These are phyloP conservation scores for Hyperopisus bebe DNA, from an alignment of 2,113 vertebrate genomes.

Conservation along the genomic window DNA sequence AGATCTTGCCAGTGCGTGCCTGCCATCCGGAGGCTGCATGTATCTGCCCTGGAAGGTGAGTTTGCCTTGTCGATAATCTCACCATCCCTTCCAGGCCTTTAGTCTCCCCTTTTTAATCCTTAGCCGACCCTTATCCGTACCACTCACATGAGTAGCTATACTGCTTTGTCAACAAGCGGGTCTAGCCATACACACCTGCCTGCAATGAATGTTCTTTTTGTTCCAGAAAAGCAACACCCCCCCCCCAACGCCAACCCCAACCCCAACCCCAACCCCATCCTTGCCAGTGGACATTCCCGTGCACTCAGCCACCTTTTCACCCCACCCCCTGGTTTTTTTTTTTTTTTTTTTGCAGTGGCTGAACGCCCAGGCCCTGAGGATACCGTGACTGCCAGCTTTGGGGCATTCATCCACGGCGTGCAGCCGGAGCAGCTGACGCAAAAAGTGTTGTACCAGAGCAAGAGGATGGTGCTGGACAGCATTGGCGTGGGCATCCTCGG, in stretches of 20 bases:
- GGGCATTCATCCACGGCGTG: constrained; percentile 65
- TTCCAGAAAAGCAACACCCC: neutral
- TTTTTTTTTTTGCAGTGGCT: constrained; percentile 44
- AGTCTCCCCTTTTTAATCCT: neutral
- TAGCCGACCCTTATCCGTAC: neutral
- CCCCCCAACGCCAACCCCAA: neutral
- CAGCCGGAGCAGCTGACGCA: constrained; percentile 62
- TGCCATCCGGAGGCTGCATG: constrained; percentile 51
- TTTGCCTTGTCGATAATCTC: neutral
- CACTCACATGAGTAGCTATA: neutral
- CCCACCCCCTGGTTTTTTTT: neutral
- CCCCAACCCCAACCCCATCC: neutral
- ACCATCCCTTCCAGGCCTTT: neutral
- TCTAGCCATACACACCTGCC: neutral
- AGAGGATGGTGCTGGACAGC: constrained; percentile 83
- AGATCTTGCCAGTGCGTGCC: constrained; percentile 43
- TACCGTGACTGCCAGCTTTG: constrained; percentile 72
- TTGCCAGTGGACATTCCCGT: neutral
- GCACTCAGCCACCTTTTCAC: neutral
- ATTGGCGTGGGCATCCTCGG: constrained; percentile 78
- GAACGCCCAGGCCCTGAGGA: constrained; percentile 53
- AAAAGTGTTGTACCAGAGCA: constrained; percentile 64
- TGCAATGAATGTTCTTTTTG: constrained; percentile 8
- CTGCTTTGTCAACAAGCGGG: neutral
- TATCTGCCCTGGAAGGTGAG: constrained; percentile 64